Evolutionary conservation across 2,888 invertebrate species (phyloP).

Genomic region (Drosophila meridionalis): DNA sequence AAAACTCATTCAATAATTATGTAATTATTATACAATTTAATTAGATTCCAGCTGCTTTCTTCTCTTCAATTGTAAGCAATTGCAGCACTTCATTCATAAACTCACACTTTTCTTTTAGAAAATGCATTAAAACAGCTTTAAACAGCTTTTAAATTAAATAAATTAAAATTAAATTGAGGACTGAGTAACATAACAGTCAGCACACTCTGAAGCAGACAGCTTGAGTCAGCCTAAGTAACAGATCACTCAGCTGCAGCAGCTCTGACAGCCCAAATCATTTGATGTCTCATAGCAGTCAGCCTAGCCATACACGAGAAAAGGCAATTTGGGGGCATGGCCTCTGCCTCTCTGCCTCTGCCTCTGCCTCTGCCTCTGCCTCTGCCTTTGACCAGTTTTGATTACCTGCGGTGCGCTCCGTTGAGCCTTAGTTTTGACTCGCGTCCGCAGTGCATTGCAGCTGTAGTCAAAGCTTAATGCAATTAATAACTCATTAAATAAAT

Average conservation of each 20-base stretch:
- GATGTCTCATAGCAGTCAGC: background rate
- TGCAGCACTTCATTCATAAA: background rate
- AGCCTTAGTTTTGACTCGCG: background rate
- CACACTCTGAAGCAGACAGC: background rate
- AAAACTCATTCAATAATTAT: no score
- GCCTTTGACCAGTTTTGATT: slow-evolving; percentile 24
- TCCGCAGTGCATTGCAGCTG: slow-evolving; percentile 10
- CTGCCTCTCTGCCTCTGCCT: slow-evolving; percentile 17
- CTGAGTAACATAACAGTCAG: background rate
- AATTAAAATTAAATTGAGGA: background rate
- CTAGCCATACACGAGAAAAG: background rate
- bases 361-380: slow-evolving; percentile 31
- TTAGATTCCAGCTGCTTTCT: no score
- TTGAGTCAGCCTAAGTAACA: background rate
- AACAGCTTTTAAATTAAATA: background rate
- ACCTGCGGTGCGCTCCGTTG: slow-evolving; percentile 17
- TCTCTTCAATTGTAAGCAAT: no score
- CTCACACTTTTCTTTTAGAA: background rate
- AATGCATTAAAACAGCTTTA: background rate
- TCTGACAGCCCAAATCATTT: background rate
- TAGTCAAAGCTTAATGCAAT: slow-evolving; percentile 72
- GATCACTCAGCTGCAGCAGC: background rate
- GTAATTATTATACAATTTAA: no score
- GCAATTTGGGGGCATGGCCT: background rate
- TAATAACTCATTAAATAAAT: slow-evolving; percentile 81